These are phyloP conservation scores for Oscarella lobularis DNA, from an alignment of 37 sponge, comb jelly and placozoan species.

Conservation along the genomic window DNA sequence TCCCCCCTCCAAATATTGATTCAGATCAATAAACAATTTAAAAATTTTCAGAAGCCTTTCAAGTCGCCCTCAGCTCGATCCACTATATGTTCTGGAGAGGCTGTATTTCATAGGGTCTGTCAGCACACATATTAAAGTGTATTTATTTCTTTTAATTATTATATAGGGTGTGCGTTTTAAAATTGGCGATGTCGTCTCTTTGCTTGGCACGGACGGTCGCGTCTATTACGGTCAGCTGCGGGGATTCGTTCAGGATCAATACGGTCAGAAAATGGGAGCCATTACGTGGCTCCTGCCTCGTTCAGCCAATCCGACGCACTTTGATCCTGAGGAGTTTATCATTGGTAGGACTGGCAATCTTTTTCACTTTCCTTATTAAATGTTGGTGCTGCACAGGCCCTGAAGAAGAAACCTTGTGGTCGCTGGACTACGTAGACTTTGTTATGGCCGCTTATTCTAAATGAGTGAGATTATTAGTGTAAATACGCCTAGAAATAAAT, in stretches of 20 bases:
- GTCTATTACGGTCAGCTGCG: conserved; percentile 45
- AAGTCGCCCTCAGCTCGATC: conserved; percentile 14
- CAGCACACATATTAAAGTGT: background rate
- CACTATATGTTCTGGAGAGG: conserved; percentile 16
- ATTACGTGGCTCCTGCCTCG: conserved; percentile 62
- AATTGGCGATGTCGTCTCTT: conserved; percentile 60
- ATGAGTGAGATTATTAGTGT: too few relatives aligned
- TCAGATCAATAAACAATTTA: too few relatives aligned
- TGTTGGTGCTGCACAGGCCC: conserved; percentile 40
- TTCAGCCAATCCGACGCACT: conserved; percentile 37
- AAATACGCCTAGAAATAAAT: too few relatives aligned
- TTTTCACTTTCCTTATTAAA: background rate
- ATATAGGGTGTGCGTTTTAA: conserved; percentile 43
- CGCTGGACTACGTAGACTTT: conserved; percentile 47
- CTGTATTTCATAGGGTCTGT: conserved; percentile 29
- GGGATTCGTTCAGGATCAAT: conserved; percentile 58
- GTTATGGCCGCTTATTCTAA: too few relatives aligned
- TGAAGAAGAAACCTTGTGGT: conserved; percentile 43
- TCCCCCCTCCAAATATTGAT: too few relatives aligned
- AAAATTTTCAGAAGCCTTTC: conserved; percentile 19
- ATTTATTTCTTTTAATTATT: background rate
- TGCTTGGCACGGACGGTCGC: conserved; percentile 42
- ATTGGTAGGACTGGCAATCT: conserved; percentile 22
- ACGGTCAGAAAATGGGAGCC: conserved; percentile 35
- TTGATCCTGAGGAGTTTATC: conserved; percentile 52